Base-by-base conservation (phyloP, 1,140 invertebrate genomes). In the Teleogryllus occipitalis region DNA sequence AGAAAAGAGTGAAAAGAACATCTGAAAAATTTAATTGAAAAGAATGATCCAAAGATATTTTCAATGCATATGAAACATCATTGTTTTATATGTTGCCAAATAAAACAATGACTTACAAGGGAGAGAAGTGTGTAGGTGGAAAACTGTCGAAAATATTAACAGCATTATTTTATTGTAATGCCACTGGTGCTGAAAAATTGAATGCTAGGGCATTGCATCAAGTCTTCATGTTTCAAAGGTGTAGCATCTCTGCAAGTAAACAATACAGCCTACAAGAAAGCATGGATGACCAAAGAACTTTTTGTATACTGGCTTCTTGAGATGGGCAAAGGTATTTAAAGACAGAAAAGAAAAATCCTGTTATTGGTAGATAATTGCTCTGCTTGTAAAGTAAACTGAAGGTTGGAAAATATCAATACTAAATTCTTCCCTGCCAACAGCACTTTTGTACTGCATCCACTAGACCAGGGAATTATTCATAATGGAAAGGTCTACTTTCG, bases 261-360 rank as follows among this genome's bases (percentile, higher is more conserved):
- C 3, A 6, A 79, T 22, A 22, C 27, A 21, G 39, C n/a, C 22
- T 76, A 79, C 7, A 73, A 22, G n/a, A 54, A 73, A 18, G 54
- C 78, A 79, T 79, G 78, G 78, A 79, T 79, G 78, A 72, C 78
- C 7, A 79, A 79, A 73, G 78, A 73, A 12, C 21, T 79, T n/a
- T 79, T 79, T 79, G 48, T 6, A 4, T 6, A 79, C 49, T 79
- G 78, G 78, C 22, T 79, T 18, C 12, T n/a, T n/a, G n/a, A n/a
- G n/a, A n/a, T n/a, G n/a, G n/a, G n/a, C n/a, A n/a, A n/a, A n/a
- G n/a, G n/a, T n/a, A n/a, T n/a, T n/a, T n/a, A n/a, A n/a, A n/a
- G n/a, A n/a, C n/a, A n/a, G n/a, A n/a, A n/a, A n/a, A n/a, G n/a
- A n/a, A n/a, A n/a, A n/a, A n/a, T n/a, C n/a, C n/a, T n/a, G n/a